Base-by-base conservation (phyloP, 2,797 vertebrate species). In the Eurystomus glaucurus region DNA sequence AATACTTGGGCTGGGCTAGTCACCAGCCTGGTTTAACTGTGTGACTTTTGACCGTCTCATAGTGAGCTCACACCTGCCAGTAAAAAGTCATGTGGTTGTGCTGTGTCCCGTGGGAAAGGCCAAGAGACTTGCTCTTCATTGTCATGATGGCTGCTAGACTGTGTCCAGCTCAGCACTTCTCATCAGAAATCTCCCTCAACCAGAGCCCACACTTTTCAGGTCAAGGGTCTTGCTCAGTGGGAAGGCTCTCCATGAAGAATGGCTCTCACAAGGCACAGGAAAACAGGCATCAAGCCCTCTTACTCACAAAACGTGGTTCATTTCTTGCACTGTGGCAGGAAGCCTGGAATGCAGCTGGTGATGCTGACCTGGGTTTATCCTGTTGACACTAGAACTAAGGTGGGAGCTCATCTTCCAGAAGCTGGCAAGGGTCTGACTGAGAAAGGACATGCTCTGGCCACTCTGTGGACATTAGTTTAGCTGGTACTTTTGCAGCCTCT, bases 1-100 rank as follows among this genome's bases (percentile, higher is more conserved):
- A 85, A 77, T 6, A 4, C 64, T 48, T 23, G 51, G 68, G 55
- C 80, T 57, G 84, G 41, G 58, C 33, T 85, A 61, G 28, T 37
- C 0, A 2, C 28, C 2, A 0, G 22, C 90, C 60, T 48, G 1
- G 20, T 60, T 57, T 43, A 68, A 14, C 91, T 31, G 12, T 3
- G 0, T 31, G 72, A 31, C 81, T 93, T 85, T 8, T 74, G 76
- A 25, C 55, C 20, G 29, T 28, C 64, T 80, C 43, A 13, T n/a
- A 81, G 61, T 0, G 15, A 91, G 31, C 23, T 93, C 55, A 26
- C 4, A 26, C 37, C 75, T 82, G 51, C 58, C 19, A 15, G 45
- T 45, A 45, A 33, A 58, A 60, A 58, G 43, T 33, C 69, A 41
- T 0, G 9, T 28, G 87, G 54, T 33, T 94, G 54, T 65, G 66